Evolutionary conservation across 92 coral and sea anemone genomes (phyloP).

Genomic region (Nematostella vectensis): DNA sequence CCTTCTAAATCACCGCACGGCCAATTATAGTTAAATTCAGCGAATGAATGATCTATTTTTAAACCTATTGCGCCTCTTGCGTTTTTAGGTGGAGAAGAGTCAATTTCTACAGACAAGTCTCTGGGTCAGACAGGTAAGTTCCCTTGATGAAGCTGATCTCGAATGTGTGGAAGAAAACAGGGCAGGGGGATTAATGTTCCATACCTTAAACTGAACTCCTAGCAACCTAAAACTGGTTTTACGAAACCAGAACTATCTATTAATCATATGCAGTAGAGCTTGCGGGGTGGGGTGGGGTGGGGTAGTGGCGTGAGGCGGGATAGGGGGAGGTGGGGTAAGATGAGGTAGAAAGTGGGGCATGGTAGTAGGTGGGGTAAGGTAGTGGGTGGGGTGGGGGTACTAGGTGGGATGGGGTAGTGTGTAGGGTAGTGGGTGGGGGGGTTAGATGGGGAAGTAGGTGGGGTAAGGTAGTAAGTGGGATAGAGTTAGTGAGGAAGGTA

Average conservation of each 20-base stretch:
- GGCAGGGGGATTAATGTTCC: not conserved
- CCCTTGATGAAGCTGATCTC: not conserved
- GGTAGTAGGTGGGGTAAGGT: not conserved
- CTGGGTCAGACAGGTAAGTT: constrained; percentile 74
- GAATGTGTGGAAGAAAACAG: not conserved
- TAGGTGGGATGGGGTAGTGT: not conserved
- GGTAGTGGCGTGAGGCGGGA: not conserved
- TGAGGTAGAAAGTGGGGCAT: not conserved
- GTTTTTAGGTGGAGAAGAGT: constrained; percentile 62
- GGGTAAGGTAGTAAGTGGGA: not conserved
- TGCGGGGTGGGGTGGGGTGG: not conserved
- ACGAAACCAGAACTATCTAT: not conserved
- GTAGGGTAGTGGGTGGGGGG: not conserved
- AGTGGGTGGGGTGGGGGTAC: not conserved
- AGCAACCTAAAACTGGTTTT: not conserved
- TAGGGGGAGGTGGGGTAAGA: not conserved
- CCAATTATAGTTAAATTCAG: too few relatives aligned
- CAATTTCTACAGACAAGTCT: constrained; percentile 62
- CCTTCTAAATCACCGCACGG: too few relatives aligned
- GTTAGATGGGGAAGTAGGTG: not conserved
- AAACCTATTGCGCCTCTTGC: not conserved
- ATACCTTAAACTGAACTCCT: not conserved
- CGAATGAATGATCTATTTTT: too few relatives aligned
- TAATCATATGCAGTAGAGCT: not conserved
- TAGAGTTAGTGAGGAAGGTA: too few relatives aligned